Evolutionary conservation across 2,113 vertebrate genomes (phyloP), one percentile per base, ranked within the genome.

Genomic region (Columbina picui): DNA sequence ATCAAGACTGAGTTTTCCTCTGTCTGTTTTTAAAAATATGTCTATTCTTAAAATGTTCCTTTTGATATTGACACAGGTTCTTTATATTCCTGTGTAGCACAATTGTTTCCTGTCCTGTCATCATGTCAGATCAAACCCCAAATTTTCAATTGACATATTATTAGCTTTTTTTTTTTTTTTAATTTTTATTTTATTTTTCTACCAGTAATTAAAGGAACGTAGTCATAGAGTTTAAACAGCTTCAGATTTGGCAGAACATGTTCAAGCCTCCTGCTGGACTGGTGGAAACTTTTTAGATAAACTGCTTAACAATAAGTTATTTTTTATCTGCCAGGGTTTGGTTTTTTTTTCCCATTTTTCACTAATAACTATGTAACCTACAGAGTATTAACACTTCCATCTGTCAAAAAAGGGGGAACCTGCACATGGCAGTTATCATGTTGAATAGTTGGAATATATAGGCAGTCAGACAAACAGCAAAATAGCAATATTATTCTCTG

Each of bases 1-100:
- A 52, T 36, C 0, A 0, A 1, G 21, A n/a, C 2, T 21, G 25
- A 1, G 22, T 74, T 81, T 95, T 47, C 16, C 20, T 55, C 20
- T 29, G 16, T 12, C 17, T 60, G 5, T 6, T 63, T 81, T 70
- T 2, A 69, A 45, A 32, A 9, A 21, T 5, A 4, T 38, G 52
- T 61, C 71, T 55, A 38, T 8, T 63, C 16, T 55, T 68, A 13
- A 55, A 41, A 6, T 29, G 4, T 50, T 94, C 8, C 4, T 76
- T 68, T 69, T 80, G 12, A 39, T 34, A 52, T 32, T 45, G 21
- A 26, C 7, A 27, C 4, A 57, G 1, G 43, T n/a, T 60, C 5
- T 14, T 84, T 59, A 49, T 47, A 73, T 41, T 63, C 25, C 6
- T 12, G 15, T 2, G 3, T 14, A 36, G 4, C 1, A 2, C 7